phyloP scores from a whole-genome alignment of 2,888 invertebrate genomes.

The Schizotus pectinicornis region DNA sequence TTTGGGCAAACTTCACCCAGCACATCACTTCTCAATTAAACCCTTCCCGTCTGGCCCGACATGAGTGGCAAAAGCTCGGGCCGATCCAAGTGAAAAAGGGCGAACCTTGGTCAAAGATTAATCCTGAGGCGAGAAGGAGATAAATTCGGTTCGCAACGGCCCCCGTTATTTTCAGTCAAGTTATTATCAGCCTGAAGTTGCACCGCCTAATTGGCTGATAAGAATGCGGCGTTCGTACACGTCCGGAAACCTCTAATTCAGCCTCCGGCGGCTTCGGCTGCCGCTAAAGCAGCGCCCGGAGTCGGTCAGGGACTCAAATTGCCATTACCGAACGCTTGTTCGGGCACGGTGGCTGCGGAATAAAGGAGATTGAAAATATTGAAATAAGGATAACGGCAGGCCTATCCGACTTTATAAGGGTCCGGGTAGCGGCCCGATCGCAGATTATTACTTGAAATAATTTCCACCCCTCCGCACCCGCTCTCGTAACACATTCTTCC shows the following conservation, averaged over 20 bases:
- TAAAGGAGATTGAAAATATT: conserved; percentile 23
- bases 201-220: conserved; percentile 55
- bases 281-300: conserved; percentile 9
- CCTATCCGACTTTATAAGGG: background rate
- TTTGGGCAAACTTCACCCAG: conserved; percentile 16
- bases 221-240: conserved; percentile 52
- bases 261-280: conserved; percentile 12
- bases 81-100: conserved; percentile 3
- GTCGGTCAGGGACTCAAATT: conserved; percentile 11
- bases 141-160: conserved; percentile 37
- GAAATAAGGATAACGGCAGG: conserved; percentile 10
- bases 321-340: conserved; percentile 21
- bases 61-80: conserved; percentile 24
- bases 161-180: conserved; percentile 40
- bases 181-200: conserved; percentile 49
- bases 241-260: conserved; percentile 42
- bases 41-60: conserved; percentile 12
- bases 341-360: conserved; percentile 12
- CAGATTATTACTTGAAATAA: conserved; percentile 10
- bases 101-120: conserved; percentile 14
- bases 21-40: conserved; percentile 31
- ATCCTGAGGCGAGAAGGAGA: conserved; percentile 28
- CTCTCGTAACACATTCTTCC: background rate
- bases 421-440: conserved; percentile 1
- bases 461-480: background rate